These are phyloP conservation scores for Trinorchestia longiramus DNA, from an alignment of 1,140 invertebrate genomes.

Conservation along the genomic window DNA sequence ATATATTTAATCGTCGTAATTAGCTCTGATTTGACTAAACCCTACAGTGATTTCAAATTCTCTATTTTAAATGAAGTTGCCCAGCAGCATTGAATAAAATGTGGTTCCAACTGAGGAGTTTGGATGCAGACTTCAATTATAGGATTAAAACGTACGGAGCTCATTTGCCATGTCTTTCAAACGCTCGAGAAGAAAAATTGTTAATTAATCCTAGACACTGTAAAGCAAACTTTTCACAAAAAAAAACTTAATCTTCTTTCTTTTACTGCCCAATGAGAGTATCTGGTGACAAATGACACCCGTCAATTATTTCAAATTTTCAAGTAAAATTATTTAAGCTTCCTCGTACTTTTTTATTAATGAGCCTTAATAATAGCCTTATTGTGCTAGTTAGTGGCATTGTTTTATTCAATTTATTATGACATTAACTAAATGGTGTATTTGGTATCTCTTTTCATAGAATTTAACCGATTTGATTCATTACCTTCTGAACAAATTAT, in stretches of 20 bases:
- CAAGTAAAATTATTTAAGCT: no score
- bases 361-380: no score
- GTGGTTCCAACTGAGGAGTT: background rate
- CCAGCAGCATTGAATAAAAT: background rate
- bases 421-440: no score
- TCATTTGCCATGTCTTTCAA: background rate
- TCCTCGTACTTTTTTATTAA: no score
- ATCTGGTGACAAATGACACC: no score
- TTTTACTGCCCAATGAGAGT: background rate
- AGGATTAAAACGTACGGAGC: background rate
- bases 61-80: background rate
- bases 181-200: background rate
- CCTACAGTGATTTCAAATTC: background rate
- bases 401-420: no score
- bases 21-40: background rate
- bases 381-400: no score
- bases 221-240: background rate
- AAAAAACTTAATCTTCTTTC: background rate
- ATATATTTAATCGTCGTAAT: background rate
- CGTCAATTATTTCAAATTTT: no score
- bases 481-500: no score
- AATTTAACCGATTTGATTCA: no score
- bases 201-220: background rate
- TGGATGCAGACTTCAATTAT: background rate
- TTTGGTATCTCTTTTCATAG: no score